A percentile compares a stretch with the other conserved stretches of the same genome.
phyloP scores from a whole-genome alignment of 2,113 vertebrate species.

The Sarotherodon lohbergeri region DNA sequence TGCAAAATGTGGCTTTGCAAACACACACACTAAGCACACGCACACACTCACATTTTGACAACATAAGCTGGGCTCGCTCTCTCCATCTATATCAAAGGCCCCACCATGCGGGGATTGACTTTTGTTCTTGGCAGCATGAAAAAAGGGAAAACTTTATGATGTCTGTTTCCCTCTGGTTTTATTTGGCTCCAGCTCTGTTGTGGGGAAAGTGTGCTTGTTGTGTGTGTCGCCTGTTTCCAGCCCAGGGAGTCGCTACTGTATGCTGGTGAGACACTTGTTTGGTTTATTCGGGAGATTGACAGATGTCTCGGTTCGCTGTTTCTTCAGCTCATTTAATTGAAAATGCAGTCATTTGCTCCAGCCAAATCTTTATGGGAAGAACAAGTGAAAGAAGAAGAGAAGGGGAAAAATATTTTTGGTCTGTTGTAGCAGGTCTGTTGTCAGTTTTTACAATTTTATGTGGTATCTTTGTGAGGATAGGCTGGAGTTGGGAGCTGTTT shows the following conservation, averaged over 20 bases:
- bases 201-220: not conserved
- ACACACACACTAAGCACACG: not conserved
- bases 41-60: conserved; percentile 2
- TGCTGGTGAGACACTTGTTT: not conserved
- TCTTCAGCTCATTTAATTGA: conserved; percentile 2
- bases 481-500: not conserved
- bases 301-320: not conserved
- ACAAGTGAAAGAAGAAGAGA: not conserved
- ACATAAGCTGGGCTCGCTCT: not conserved
- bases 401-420: not conserved
- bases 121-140: conserved; percentile 42
- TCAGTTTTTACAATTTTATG: not conserved
- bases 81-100: conserved; percentile 31
- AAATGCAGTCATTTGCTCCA: not conserved
- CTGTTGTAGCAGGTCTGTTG: not conserved
- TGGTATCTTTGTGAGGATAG: not conserved
- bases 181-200: not conserved
- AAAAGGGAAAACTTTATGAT: conserved; percentile 40
- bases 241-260: not conserved
- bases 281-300: not conserved
- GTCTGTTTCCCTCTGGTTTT: conserved; percentile 41
- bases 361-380: not conserved
- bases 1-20: not conserved
- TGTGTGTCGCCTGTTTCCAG: not conserved
- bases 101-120: conserved; percentile 9